These are phyloP conservation scores for Hypothenemus hampei DNA, from an alignment of 1,140 invertebrate species.

Conservation along the genomic window DNA sequence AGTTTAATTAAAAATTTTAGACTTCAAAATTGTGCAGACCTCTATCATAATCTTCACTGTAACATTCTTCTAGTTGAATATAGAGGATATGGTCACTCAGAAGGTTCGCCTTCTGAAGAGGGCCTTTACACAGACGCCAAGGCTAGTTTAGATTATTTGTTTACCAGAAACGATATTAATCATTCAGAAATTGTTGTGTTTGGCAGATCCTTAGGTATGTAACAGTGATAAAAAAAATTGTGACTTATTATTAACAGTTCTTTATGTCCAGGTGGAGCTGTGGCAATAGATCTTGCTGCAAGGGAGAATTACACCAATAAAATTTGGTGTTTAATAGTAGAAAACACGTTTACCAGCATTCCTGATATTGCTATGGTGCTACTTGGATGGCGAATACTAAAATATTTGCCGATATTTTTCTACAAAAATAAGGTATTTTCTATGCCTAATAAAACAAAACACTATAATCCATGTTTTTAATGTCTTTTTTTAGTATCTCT, in stretches of 20 bases:
- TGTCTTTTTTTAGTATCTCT: constrained; percentile 64
- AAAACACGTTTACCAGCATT: constrained; percentile 94
- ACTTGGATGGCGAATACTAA: constrained; percentile 62
- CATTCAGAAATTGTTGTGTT: constrained; percentile 83
- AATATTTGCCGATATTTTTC: constrained; percentile 67
- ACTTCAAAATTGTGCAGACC: constrained; percentile 68
- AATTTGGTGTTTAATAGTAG: constrained; percentile 81
- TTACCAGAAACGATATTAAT: constrained; percentile 76
- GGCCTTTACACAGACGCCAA: constrained; percentile 85
- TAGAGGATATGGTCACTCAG: constrained; percentile 89
- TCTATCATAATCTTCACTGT: constrained; percentile 74
- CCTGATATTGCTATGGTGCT: constrained; percentile 83
- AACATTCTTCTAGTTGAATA: constrained; percentile 92
- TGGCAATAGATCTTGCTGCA: constrained; percentile 72
- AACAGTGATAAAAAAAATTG: not conserved
- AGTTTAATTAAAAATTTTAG: no score
- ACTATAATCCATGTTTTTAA: constrained; percentile 12
- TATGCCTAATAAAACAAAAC: not conserved
- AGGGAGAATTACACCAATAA: constrained; percentile 65
- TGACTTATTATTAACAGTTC: constrained; percentile 6
- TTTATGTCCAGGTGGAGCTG: constrained; percentile 41
- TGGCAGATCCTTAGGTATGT: constrained; percentile 79
- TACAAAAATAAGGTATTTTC: constrained; percentile 76
- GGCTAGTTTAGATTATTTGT: constrained; percentile 80
- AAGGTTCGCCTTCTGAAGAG: constrained; percentile 79